Evolutionary conservation across 1,140 invertebrate species (phyloP), one percentile per base, ranked within the genome.

Genomic region (Leucophenga varia): DNA sequence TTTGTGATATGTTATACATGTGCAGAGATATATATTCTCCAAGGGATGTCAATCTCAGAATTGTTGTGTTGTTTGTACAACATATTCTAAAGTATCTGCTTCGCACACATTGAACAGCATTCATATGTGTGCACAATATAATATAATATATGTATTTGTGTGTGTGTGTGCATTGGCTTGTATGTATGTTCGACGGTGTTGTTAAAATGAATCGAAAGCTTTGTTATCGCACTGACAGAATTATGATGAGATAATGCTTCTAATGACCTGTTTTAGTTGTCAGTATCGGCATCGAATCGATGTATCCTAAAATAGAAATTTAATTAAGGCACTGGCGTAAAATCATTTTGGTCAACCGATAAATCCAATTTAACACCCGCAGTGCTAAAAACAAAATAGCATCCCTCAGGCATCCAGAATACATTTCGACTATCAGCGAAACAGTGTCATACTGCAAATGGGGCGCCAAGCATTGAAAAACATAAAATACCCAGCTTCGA

Each of bases 261-360:
- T 60, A 64, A 61, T 64, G 60, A 64, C 60, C 60, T 58, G 50
- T 58, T 64, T 61, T 64, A 52, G 52, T 52, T 61, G 58, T 64
- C 57, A 63, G 58, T 36, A n/a, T 42, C 22, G 32, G 58, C 51
- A 52, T 52, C 55, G 56, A 55, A 49, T 55, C 55, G 55, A 58
- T 59, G 57, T 58, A 60, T 55, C 57, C 55, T 52, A 58, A 55
- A 56, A 58, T 40, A 57, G 53, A 55, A 55, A 60, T 55, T 60
- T 60, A 58, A 60, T 60, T 60, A 60, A 58, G 58, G 41, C 36
- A 20, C 37, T 52, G 48, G 52, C 55, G 52, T 41, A 54, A 59
- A 59, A 59, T 59, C 55, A 57, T 57, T 51, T 59, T 57, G 57
- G 57, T 59, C 57, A 59, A 59, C 54, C 57, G 55, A 55, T 59